Base-by-base conservation (phyloP, 2,797 vertebrate species). In the Sebastiscus albofasciatus region DNA sequence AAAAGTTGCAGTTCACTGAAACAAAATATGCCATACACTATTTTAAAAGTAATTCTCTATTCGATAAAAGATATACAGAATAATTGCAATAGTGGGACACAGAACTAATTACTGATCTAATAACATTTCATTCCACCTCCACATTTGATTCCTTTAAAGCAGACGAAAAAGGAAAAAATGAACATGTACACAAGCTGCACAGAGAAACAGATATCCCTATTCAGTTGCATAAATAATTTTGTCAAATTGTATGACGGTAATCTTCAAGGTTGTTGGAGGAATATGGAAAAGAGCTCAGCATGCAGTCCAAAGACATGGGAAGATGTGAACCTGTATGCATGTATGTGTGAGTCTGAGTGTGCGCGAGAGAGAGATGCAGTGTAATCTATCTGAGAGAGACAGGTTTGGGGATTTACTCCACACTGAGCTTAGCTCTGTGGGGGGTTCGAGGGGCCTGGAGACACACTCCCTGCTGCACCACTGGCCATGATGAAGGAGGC, bases 401-500 rank as follows among this genome's bases (percentile, higher is more conserved):
- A 82, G 85, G 83, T 84, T 80, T 86, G 77, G 46, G 89, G 88
- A 92, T 92, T 91, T 89, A 82, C 81, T 84, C 80, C 81, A 89
- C 79, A 79, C 67, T 66, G 84, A 77, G 87, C 72, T 79, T 29
- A 68, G 70, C 92, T 75, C 87, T 71, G 82, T 78, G 36, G 81
- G 92, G 86, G 86, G 79, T 72, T 65, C 31, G 8, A 60, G 58
- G 72, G 59, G 58, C 67, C 60, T 62, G 46, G 52, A 80, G 69
- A 87, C 84, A 83, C 72, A 83, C 76, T 73, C 74, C 60, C 84
- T 77, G 75, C 85, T 80, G 79, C 70, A 77, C 59, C 71, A 65
- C 55, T 76, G 79, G 80, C 52, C 62, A 69, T 86, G 87, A 91
- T 85, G 83, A 87, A 90, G 64, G 73, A 90, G 72, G 80, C 62